Evolutionary conservation across 2,113 vertebrate genomes (phyloP).

Genomic region (Corynorhinus townsendii): DNA sequence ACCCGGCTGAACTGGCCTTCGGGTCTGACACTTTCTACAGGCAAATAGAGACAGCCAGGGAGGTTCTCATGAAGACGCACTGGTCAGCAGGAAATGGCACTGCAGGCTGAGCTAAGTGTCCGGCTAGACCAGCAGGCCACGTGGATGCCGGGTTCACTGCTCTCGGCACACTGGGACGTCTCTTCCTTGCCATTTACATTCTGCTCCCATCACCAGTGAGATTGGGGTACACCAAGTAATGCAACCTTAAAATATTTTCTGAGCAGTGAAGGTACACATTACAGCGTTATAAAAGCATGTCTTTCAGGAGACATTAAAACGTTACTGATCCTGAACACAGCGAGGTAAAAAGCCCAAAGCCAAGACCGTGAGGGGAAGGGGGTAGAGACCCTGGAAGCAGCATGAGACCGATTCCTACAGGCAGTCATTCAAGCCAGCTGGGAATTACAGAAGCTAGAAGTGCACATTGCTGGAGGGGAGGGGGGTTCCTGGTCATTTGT

Average conservation of each 20-base stretch:
- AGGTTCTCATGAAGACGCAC: neutral
- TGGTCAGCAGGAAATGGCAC: neutral
- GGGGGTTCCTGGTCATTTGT: neutral
- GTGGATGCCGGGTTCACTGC: neutral
- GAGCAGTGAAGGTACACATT: constrained; percentile 34
- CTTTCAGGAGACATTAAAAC: constrained; percentile 51
- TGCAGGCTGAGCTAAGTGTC: neutral
- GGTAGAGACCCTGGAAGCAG: neutral
- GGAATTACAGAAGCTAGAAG: neutral
- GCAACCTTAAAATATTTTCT: constrained; percentile 52
- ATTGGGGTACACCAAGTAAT: neutral
- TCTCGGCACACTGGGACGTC: neutral
- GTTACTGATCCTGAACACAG: neutral
- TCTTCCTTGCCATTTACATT: constrained; percentile 2
- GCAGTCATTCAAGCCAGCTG: neutral
- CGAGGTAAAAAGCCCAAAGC: neutral
- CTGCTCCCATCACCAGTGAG: neutral
- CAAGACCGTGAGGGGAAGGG: neutral
- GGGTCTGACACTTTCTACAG: neutral
- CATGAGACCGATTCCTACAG: neutral
- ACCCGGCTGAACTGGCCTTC: neutral
- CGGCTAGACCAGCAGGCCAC: neutral
- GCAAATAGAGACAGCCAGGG: neutral
- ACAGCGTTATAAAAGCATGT: constrained; percentile 19
- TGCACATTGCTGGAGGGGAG: neutral